These are phyloP conservation scores for Elephas maximus DNA, from an alignment of 2,113 vertebrate species.

Conservation along the genomic window DNA sequence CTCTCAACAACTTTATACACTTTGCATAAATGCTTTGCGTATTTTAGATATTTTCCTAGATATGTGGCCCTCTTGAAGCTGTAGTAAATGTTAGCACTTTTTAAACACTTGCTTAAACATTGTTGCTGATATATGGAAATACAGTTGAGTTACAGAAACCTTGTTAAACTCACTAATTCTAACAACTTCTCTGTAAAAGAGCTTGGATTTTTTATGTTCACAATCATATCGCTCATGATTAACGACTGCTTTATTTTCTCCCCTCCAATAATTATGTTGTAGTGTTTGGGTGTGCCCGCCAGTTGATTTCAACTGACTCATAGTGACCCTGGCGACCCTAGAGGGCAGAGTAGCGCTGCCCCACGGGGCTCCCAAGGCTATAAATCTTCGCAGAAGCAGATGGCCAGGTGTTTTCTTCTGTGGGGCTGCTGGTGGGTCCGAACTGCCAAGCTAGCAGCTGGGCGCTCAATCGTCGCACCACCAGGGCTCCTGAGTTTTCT, in stretches of 20 bases:
- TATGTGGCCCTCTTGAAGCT: neutral
- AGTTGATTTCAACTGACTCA: too few species aligned
- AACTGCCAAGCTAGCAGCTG: too few species aligned
- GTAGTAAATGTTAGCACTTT: neutral
- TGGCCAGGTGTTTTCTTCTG: too few species aligned
- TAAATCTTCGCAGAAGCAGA: too few species aligned
- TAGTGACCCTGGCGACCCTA: too few species aligned
- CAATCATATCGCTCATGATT: neutral
- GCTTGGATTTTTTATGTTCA: neutral
- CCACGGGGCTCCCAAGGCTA: too few species aligned
- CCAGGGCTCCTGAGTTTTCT: too few species aligned
- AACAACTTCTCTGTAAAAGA: neutral
- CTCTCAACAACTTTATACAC: neutral
- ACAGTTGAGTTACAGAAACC: neutral
- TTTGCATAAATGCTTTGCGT: neutral
- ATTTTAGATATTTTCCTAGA: neutral
- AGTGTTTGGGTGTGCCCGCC: too few species aligned
- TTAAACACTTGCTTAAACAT: neutral
- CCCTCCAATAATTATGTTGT: neutral
- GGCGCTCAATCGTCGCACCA: too few species aligned
- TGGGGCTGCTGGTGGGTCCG: too few species aligned
- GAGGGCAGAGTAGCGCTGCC: too few species aligned
- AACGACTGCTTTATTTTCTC: conserved; percentile 4
- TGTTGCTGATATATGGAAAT: neutral
- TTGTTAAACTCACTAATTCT: neutral